Base-by-base conservation (phyloP, 1,140 invertebrate species). In the Micrasema longulum region DNA sequence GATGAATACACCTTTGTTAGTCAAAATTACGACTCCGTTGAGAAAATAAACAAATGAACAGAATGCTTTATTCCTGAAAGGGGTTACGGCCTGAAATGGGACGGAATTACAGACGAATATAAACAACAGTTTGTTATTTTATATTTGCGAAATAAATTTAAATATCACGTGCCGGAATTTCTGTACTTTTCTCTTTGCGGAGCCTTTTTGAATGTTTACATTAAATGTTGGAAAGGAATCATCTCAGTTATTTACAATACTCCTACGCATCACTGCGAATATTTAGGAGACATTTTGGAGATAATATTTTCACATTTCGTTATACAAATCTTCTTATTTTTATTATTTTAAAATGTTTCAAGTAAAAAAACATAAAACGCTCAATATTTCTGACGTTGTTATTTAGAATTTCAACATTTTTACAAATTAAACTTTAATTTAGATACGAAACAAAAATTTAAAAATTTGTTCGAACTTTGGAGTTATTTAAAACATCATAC, bases 41-140 rank as follows among this genome's bases (percentile, higher is more conserved):
- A 73, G 71, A 76, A 76, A 76, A 76, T 76, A 76, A 76, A 76
- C 74, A 76, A 73, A 73, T 71, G 74, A 72, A 66, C 69, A 43
- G 65, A 71, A 68, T 68, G 65, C 53, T 70, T 74, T 70, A 74
- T 70, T 41, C 52, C 41, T 14, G 41, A 69, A 75, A 75, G 67
- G 73, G 74, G 73, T 75, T 71, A 64, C 26, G 9, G 31, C 68
- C 41, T 36, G 50, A 65, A 48, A 70, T 47, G 38, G 57, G 57
- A 64, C 60, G 52, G 48, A 74, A 74, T 74, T 74, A 68, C 66
- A 68, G 68, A 36, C 70, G 31, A 65, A 62, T 64, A 69, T 66
- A 71, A 75, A 75, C 73, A 72, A 65, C 43, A 20, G 69, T 48
- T 64, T 75, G 74, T 75, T 75, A 70, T 75, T 76, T 76, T 76